Percentiles rank a stretch among this genome's conserved stretches.
These are phyloP conservation scores for Isaurus tuberculatus DNA, from an alignment of 92 coral and sea anemone species.

Conservation along the genomic window DNA sequence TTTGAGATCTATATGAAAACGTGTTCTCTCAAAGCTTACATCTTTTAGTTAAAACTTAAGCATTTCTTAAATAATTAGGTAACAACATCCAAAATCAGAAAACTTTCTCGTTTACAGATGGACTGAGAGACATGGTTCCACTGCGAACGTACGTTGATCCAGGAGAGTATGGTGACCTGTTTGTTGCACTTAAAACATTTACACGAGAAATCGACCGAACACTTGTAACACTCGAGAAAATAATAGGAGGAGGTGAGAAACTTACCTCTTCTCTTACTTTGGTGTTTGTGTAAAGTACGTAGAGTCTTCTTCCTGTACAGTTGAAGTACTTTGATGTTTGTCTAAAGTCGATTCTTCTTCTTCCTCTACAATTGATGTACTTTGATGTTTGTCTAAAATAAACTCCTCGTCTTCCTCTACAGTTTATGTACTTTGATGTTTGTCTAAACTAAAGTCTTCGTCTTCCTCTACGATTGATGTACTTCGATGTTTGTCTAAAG, in stretches of 20 bases:
- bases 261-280: background rate
- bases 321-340: background rate
- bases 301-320: background rate
- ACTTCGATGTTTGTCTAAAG: too few relatives aligned
- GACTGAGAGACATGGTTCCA: background rate
- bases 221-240: conserved; percentile 78
- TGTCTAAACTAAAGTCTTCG: too few relatives aligned
- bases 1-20: too few relatives aligned
- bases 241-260: conserved; percentile 92
- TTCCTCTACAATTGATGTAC: too few relatives aligned
- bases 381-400: too few relatives aligned
- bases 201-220: conserved; percentile 85
- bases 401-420: too few relatives aligned
- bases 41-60: too few relatives aligned
- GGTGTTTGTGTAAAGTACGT: background rate
- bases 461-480: too few relatives aligned
- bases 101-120: background rate
- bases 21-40: too few relatives aligned
- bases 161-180: conserved; percentile 90
- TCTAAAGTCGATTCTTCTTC: background rate
- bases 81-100: background rate
- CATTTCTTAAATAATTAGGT: too few relatives aligned
- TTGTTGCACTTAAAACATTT: conserved; percentile 85
- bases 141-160: conserved; percentile 83
- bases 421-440: too few relatives aligned